Percentiles rank a stretch among this genome's conserved stretches.
Conservation (phyloP, 2,113 vertebrate species). For the Melanerpes formicivorus region DNA sequence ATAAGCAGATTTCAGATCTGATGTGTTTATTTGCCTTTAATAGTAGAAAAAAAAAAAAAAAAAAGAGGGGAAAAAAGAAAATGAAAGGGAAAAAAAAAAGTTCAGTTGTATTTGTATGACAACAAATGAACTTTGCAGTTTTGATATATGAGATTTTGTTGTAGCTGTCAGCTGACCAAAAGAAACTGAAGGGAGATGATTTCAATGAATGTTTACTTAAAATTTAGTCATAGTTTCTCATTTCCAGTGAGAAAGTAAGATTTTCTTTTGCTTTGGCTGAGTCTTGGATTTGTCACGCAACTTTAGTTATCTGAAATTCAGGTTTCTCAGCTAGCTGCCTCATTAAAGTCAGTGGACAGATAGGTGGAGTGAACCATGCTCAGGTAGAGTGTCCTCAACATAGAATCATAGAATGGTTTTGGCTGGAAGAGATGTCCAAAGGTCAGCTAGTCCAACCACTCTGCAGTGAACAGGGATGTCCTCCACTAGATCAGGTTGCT, state of each 20-base stretch:
- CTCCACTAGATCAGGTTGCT: too few species aligned
- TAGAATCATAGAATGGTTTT: too few species aligned
- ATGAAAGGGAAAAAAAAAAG: accelerated
- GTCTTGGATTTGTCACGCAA: neutral
- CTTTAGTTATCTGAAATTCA: neutral
- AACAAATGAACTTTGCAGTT: neutral
- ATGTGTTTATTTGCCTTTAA: neutral
- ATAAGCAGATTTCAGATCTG: neutral
- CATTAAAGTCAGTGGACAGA: neutral
- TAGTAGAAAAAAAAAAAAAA: neutral
- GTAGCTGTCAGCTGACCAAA: neutral
- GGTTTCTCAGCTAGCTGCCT: neutral
- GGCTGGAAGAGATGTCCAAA: too few species aligned
- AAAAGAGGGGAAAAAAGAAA: accelerated
- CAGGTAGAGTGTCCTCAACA: neutral
- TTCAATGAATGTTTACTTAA: neutral
- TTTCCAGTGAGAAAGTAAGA: neutral
- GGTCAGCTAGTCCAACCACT: too few species aligned
- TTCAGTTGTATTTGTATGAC: neutral
- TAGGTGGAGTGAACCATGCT: neutral
- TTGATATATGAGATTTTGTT: neutral
- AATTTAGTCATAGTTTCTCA: neutral
- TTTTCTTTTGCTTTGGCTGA: neutral
- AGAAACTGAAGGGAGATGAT: neutral
- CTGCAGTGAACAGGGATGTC: too few species aligned